Evolutionary conservation across 2,797 vertebrate genomes (phyloP).

Genomic region (Mycteria americana): DNA sequence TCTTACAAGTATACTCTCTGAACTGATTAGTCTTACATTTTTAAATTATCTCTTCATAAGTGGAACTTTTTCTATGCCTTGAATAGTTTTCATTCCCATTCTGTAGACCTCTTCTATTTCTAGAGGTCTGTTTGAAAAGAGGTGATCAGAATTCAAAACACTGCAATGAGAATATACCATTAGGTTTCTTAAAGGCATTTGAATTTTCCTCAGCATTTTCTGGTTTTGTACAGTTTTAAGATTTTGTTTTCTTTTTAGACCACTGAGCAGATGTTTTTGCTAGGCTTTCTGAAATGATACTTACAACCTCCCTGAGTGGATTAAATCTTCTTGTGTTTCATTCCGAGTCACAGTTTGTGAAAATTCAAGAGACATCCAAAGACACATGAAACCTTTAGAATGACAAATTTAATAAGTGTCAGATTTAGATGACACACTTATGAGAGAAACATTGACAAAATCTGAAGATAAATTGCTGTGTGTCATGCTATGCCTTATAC

Average conservation of each 20-base stretch:
- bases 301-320: neutral
- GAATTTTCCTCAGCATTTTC: neutral
- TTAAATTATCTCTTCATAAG: neutral
- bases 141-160: neutral
- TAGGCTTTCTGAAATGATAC: neutral
- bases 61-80: neutral
- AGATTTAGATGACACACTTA: slow-evolving; percentile 18
- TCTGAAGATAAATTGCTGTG: neutral
- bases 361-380: slow-evolving; percentile 19
- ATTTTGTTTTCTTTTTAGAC: neutral
- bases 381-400: slow-evolving; percentile 11
- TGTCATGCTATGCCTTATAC: neutral
- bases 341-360: neutral
- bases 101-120: neutral
- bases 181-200: neutral
- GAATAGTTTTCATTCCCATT: neutral
- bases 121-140: neutral
- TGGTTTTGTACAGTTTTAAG: neutral
- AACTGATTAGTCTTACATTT: neutral
- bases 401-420: slow-evolving; percentile 30
- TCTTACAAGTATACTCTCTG: neutral
- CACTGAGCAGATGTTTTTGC: neutral
- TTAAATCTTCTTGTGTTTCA: neutral
- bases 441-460: neutral
- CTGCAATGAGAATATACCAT: neutral